phyloP scores from a whole-genome alignment of 2,888 invertebrate genomes.

The Acanthosepion lycidas region DNA sequence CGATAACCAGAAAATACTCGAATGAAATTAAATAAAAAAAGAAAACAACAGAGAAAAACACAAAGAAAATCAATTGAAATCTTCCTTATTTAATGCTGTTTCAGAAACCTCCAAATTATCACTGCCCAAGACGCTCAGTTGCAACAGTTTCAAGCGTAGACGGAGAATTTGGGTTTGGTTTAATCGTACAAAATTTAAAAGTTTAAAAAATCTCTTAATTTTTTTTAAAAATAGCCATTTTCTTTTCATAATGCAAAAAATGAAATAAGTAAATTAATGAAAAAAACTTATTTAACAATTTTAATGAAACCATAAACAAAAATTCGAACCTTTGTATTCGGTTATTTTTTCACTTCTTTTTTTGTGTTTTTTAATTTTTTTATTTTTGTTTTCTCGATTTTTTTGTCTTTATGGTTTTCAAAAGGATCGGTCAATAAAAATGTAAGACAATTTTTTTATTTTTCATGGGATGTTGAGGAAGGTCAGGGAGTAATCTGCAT shows the following conservation, averaged over 20 bases:
- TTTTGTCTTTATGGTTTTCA: background rate
- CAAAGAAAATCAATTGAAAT: background rate
- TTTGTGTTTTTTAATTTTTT: background rate
- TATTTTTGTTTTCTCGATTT: background rate
- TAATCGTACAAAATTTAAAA: background rate
- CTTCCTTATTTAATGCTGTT: slow-evolving; percentile 4
- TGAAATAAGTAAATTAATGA: background rate
- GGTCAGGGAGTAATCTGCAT: background rate
- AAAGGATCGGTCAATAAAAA: slow-evolving; percentile 33
- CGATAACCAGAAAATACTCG: background rate
- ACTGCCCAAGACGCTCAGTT: background rate
- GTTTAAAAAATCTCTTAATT: background rate
- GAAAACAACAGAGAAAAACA: background rate
- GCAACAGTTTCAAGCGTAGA: background rate
- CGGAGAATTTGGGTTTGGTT: background rate
- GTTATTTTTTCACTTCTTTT: background rate
- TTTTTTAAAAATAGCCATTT: background rate
- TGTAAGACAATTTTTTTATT: background rate
- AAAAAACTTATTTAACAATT: background rate
- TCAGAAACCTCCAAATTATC: background rate
- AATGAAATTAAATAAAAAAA: background rate
- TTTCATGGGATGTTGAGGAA: background rate
- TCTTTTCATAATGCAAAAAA: background rate
- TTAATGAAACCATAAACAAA: background rate
- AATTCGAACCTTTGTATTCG: background rate